Conservation (phyloP, 2,113 vertebrate genomes). For the Crotalus helleri region DNA sequence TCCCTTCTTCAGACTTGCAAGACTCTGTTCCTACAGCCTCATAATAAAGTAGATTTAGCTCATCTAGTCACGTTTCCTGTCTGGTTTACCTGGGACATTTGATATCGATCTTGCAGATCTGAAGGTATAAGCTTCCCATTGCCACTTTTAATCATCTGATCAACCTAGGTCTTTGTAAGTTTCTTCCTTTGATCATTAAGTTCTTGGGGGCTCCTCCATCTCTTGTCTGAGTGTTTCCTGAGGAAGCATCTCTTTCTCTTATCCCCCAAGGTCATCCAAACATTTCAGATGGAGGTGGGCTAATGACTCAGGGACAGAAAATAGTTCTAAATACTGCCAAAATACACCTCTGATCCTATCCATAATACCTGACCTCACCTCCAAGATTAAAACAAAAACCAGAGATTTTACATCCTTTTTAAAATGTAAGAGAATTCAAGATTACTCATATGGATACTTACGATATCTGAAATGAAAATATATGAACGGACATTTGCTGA, state of each 20-base stretch:
- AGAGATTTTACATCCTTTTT: not conserved
- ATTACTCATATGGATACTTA: not conserved
- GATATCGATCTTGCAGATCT: not conserved
- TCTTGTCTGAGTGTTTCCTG: not conserved
- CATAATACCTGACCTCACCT: not conserved
- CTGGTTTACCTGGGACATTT: not conserved
- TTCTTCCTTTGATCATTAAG: not conserved
- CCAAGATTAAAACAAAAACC: not conserved
- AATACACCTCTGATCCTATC: not conserved
- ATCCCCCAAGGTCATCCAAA: not conserved
- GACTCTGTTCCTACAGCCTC: not conserved
- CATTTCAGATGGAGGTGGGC: not conserved
- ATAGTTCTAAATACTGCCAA: not conserved
- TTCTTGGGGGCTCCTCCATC: not conserved
- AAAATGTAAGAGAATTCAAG: not conserved
- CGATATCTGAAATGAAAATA: not conserved
- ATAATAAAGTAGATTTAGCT: not conserved
- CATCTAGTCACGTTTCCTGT: not conserved
- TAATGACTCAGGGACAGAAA: not conserved
- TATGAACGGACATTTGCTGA: not conserved
- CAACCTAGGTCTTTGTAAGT: too few species aligned
- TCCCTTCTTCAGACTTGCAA: not conserved
- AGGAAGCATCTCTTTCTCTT: not conserved
- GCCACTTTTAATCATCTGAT: not conserved
- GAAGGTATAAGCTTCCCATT: not conserved